Percentiles rank a stretch among this genome's conserved stretches.
These are phyloP conservation scores for Cynopterus sphinx DNA, from an alignment of 2,797 vertebrate genomes.

Conservation along the genomic window DNA sequence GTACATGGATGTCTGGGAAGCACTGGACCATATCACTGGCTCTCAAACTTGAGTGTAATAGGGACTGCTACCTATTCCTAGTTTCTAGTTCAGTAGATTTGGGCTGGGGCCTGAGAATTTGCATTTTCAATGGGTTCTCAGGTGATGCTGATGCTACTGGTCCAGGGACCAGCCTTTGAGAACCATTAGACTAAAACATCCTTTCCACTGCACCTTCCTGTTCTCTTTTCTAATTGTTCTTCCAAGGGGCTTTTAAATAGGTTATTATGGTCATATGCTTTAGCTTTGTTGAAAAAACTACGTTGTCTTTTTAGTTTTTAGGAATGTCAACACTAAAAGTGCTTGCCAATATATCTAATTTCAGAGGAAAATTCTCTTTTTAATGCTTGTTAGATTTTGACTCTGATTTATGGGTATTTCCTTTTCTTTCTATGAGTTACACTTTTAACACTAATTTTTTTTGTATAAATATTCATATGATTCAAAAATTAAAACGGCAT, in stretches of 20 bases:
- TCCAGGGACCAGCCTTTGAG: not conserved
- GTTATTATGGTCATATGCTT: not conserved
- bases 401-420: not conserved
- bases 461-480: not conserved
- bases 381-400: slow-evolving; percentile 15
- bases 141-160: not conserved
- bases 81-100: not conserved
- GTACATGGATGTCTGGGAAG: not conserved
- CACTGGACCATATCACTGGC: not conserved
- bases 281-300: not conserved
- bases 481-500: slow-evolving; percentile 17
- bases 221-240: not conserved
- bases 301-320: not conserved
- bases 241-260: not conserved
- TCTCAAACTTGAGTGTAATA: not conserved
- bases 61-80: not conserved
- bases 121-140: not conserved
- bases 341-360: not conserved
- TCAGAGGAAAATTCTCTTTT: not conserved
- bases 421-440: not conserved
- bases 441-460: slow-evolving; percentile 30
- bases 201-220: not conserved
- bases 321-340: not conserved
- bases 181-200: not conserved
- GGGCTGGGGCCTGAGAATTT: not conserved